Base-by-base conservation (phyloP, 30 jellyfish, hydroid and myxozoan genomes). In the Sanderia malayensis region DNA sequence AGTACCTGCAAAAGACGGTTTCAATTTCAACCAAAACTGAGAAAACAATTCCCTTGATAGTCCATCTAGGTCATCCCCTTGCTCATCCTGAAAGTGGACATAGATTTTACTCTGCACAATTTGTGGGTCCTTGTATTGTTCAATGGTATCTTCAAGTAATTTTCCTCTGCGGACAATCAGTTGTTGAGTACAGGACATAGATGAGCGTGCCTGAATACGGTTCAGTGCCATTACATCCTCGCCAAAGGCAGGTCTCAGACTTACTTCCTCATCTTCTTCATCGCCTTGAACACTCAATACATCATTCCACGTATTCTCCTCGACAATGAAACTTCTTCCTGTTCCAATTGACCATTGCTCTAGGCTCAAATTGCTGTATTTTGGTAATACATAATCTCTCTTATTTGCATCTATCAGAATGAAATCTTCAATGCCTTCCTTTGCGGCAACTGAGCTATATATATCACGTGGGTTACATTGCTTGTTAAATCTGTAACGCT, bases 11-110 rank as follows among this genome's bases (percentile, higher is more conserved):
- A 69, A 57, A 26, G 46, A 24, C n/a, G 46, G 47, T 24, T 63
- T 57, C 81, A 26, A 69, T 1, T 69, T 69, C 81, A 24, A 59
- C 77, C 77, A 65, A 34, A 65, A 65, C 61, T 21, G 77, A 19
- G 60, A 65, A 34, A 32, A 64, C 64, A 49, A 49, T 49, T 49
- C 64, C 64, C 64, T 8, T 49, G 11, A 3, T 49, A 49, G 27
- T 49, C 53, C 76, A 11, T 64, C 76, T 32, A 64, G 57, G 45
- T 64, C 76, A 18, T 64, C 76, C 59, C 76, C 76, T 33, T 27
- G 41, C 45, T 64, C 76, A 44, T 57, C 69, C 46, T 44, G 26
- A 27, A 69, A 69, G 15, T 69, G 46, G 47, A 69, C 81, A 44
- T 3, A 41, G 2, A 69, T 33, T 44, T 69, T 69, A 57, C 47